A percentile compares a stretch with the other conserved stretches of the same genome.
Evolutionary conservation across 2,113 vertebrate genomes (phyloP).

Genomic region (Brachyhypopomus gauderio): DNA sequence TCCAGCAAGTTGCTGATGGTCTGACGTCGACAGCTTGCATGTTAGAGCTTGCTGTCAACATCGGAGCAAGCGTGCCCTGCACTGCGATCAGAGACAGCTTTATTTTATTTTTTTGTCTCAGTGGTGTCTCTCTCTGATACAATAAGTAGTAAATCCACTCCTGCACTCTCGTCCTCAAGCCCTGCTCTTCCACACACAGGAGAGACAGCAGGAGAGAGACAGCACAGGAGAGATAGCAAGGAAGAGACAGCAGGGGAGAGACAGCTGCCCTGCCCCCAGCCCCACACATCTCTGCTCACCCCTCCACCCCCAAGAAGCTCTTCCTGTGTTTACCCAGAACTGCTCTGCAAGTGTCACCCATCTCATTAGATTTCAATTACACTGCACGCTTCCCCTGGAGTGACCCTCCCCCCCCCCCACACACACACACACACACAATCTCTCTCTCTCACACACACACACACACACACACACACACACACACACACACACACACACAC

Average conservation of each 20-base stretch:
- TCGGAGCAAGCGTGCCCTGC: not conserved
- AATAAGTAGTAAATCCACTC: constrained; percentile 41
- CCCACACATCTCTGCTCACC: constrained; percentile 8
- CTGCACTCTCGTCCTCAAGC: constrained; percentile 41
- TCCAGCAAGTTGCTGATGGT: not conserved
- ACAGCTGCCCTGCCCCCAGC: constrained; percentile 6
- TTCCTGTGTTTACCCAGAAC: constrained; percentile 72
- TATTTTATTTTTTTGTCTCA: constrained; percentile 43
- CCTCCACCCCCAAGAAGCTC: constrained; percentile 63
- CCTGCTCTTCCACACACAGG: not conserved
- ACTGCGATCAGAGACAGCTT: constrained; percentile 28
- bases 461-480: not conserved
- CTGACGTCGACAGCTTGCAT: constrained; percentile 7
- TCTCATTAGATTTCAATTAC: constrained; percentile 77
- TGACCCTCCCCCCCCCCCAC: not conserved
- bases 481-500: not conserved
- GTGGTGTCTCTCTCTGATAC: constrained; percentile 37
- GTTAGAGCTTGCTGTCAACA: constrained; percentile 6
- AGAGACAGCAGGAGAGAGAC: not conserved
- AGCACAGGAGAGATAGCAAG: too few species aligned
- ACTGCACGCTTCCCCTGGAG: constrained; percentile 64
- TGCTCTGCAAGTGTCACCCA: constrained; percentile 69
- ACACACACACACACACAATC: not conserved
- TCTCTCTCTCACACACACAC: not conserved
- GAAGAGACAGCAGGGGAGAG: too few species aligned